Evolutionary conservation across 2,113 vertebrate genomes (phyloP).

Genomic region (Azemiops feae): DNA sequence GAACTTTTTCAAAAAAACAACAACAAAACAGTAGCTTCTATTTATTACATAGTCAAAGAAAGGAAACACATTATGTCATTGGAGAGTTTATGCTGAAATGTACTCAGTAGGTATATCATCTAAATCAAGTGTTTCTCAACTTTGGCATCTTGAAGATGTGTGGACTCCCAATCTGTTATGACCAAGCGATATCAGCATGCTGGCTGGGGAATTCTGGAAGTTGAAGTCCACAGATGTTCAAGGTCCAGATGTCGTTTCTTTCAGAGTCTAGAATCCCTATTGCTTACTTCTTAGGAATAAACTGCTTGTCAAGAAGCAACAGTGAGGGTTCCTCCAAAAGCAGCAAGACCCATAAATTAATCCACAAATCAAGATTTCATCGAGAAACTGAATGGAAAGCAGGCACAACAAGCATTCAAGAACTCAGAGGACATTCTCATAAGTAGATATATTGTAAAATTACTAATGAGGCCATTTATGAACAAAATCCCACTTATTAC

Average conservation of each 20-base stretch:
- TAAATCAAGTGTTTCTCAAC: not conserved
- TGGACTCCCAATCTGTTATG: not conserved
- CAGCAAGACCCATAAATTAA: not conserved
- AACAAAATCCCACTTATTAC: not conserved
- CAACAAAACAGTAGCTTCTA: not conserved
- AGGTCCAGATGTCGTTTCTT: not conserved
- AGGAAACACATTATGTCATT: not conserved
- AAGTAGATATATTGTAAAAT: not conserved
- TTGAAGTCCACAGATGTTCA: not conserved
- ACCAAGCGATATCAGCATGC: not conserved
- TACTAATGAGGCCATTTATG: not conserved
- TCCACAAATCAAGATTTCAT: not conserved
- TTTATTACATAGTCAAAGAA: rapidly evolving
- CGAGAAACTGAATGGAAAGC: not conserved
- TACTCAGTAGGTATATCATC: not conserved
- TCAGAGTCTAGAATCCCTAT: not conserved
- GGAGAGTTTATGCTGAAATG: not conserved
- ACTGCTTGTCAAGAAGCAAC: not conserved
- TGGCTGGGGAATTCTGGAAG: not conserved
- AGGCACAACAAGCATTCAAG: not conserved
- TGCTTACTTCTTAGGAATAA: not conserved
- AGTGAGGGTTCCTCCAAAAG: not conserved
- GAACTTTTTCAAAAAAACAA: rapidly evolving
- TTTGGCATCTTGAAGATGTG: not conserved
- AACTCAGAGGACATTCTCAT: not conserved